A percentile compares a stretch with the other conserved stretches of the same genome.
These are phyloP conservation scores for Cistogaster globosa DNA, from an alignment of 2,888 invertebrate genomes.

Conservation along the genomic window DNA sequence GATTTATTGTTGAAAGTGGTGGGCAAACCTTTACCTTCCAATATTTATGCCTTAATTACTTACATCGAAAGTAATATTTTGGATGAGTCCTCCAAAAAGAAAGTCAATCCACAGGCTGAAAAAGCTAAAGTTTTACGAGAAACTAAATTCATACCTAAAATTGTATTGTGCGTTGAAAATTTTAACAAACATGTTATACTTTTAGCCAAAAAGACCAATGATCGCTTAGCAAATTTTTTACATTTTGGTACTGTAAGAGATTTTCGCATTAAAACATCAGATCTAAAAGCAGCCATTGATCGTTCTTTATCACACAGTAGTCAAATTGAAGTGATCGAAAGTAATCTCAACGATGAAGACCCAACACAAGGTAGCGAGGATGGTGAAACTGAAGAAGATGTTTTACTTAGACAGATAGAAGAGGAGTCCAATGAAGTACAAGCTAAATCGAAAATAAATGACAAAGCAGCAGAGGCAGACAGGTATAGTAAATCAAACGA, in stretches of 20 bases:
- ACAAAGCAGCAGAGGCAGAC: constrained; percentile 15
- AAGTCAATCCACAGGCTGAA: constrained; percentile 82
- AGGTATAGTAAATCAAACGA: constrained; percentile 28
- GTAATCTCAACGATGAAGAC: constrained; percentile 68
- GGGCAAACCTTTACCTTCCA: constrained; percentile 84
- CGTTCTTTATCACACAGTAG: constrained; percentile 79
- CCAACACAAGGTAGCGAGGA: constrained; percentile 62
- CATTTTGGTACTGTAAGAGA: constrained; percentile 86
- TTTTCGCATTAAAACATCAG: constrained; percentile 85
- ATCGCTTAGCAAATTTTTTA: constrained; percentile 84
- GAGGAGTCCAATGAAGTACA: constrained; percentile 61
- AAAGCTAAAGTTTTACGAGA: constrained; percentile 85
- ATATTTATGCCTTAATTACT: constrained; percentile 84
- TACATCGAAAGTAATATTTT: constrained; percentile 84
- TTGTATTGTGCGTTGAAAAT: constrained; percentile 86
- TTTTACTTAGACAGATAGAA: constrained; percentile 73
- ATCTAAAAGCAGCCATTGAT: constrained; percentile 84
- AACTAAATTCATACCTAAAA: constrained; percentile 86
- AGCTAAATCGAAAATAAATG: constrained; percentile 39
- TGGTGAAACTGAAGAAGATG: constrained; percentile 72
- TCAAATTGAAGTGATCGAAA: constrained; percentile 76
- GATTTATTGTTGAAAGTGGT: constrained; percentile 84
- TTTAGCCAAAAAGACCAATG: constrained; percentile 85
- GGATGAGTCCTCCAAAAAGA: constrained; percentile 75
- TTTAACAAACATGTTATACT: constrained; percentile 85